phyloP scores from a whole-genome alignment of 2,113 vertebrate species.

The Bambusicola thoracicus region DNA sequence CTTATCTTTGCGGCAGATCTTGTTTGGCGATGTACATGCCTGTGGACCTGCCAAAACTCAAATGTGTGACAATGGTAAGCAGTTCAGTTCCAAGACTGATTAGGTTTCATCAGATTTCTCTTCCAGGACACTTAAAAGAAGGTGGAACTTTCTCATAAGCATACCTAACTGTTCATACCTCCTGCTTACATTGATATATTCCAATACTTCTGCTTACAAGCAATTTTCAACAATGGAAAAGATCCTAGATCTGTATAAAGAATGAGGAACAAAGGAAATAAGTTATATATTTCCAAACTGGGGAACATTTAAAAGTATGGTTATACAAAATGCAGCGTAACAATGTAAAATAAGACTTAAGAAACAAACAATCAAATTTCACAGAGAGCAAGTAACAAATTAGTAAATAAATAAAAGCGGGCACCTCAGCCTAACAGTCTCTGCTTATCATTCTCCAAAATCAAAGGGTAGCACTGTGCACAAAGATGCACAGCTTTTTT shows the following conservation, averaged over 20 bases:
- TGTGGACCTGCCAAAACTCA: conserved; percentile 10
- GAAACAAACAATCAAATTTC: neutral
- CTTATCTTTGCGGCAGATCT: conserved; percentile 47
- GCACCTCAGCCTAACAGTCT: neutral
- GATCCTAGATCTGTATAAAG: neutral
- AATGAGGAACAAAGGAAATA: neutral
- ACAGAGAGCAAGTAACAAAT: neutral
- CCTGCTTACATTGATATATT: neutral
- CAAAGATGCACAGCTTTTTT: neutral
- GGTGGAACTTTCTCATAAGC: neutral
- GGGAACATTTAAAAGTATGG: neutral
- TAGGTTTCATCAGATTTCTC: neutral
- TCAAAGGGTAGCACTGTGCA: neutral
- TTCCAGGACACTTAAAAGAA: neutral
- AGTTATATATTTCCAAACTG: neutral
- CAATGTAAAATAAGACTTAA: neutral
- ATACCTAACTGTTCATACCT: neutral
- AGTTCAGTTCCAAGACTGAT: neutral
- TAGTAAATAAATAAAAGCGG: neutral
- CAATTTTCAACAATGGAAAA: neutral
- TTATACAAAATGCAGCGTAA: neutral
- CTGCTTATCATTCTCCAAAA: neutral
- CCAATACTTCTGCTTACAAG: neutral
- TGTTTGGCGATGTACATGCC: conserved; percentile 1
- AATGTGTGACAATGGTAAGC: neutral